Evolutionary conservation across 1,140 invertebrate genomes (phyloP), one percentile per base, ranked within the genome.

Genomic region (Hydropsyche tenuis): DNA sequence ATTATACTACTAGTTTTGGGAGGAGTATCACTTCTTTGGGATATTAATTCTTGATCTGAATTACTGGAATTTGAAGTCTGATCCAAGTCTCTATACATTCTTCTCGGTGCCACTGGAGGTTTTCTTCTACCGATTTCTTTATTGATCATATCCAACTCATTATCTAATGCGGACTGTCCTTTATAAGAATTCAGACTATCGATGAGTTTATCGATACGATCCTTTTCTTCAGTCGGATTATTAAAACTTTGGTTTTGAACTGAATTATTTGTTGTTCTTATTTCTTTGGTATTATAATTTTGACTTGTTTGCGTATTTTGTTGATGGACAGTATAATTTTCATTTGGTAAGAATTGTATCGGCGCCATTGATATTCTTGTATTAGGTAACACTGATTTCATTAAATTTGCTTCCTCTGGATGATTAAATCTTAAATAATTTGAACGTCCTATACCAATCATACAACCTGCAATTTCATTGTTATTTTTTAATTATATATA

Each of bases 361-460:
- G 92, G 91, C 16, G 89, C 88, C 90, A 94, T 93, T 1, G 93
- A 94, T 48, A 94, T 91, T 77, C 93, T 85, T 1, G 89, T 85
- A 45, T 91, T 89, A 0, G 92, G 91, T 45, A 93, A 81, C n/a
- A 90, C 89, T 0, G 91, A 90, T 83, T 92, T 94, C 85, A 96
- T 91, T 71, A 94, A 87, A 79, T 91, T 90, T 0, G 94, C 94
- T 81, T 96, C 93, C 56, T 91, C 91, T 0, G 94, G 94, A 83
- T 96, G 93, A 81, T 96, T 96, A 85, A 95, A 96, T 9, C 94
- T 89, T 80, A 96, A 90, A 80, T 93, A 94, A 80, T 93, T 94
- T 11, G 94, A 95, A 30, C 93, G 87, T 18, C 94, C 94, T 69
- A 96, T 90, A 60, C 93, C 94, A 63, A 96, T 84, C 92, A 95